Evolutionary conservation across 2,797 vertebrate genomes (phyloP).

Genomic region (Chelmon rostratus): DNA sequence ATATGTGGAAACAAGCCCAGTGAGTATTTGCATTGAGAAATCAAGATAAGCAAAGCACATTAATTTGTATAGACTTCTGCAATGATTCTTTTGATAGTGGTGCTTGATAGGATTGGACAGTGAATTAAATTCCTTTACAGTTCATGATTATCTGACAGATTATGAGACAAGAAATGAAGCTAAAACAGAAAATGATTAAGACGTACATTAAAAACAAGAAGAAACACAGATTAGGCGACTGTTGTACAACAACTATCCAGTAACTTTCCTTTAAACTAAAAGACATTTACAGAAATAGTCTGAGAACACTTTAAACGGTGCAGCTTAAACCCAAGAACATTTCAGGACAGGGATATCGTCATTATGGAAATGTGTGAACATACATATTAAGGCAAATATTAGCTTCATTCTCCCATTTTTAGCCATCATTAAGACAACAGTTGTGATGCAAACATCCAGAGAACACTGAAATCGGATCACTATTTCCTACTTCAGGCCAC

Average conservation of each 20-base stretch:
- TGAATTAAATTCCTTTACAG: constrained; percentile 43
- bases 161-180: constrained; percentile 44
- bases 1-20: constrained; percentile 28
- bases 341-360: constrained; percentile 31
- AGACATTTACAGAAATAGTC: constrained; percentile 61
- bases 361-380: constrained; percentile 64
- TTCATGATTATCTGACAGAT: constrained; percentile 64
- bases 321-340: constrained; percentile 46
- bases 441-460: constrained; percentile 54
- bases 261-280: constrained; percentile 69
- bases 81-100: constrained; percentile 52
- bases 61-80: constrained; percentile 38
- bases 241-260: constrained; percentile 59
- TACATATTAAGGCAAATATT: constrained; percentile 72
- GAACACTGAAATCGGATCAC: constrained; percentile 43
- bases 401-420: constrained; percentile 58
- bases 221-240: constrained; percentile 45
- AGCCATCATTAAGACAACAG: constrained; percentile 68
- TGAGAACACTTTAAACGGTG: constrained; percentile 47
- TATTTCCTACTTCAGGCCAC: constrained; percentile 48
- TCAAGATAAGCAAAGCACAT: constrained; percentile 36
- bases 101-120: constrained; percentile 37
- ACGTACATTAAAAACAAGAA: constrained; percentile 36
- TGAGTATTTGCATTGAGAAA: constrained; percentile 35
- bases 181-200: constrained; percentile 53